These are phyloP conservation scores for Apodemus agrarius DNA, from an alignment of 2,797 vertebrate genomes.

Conservation along the genomic window DNA sequence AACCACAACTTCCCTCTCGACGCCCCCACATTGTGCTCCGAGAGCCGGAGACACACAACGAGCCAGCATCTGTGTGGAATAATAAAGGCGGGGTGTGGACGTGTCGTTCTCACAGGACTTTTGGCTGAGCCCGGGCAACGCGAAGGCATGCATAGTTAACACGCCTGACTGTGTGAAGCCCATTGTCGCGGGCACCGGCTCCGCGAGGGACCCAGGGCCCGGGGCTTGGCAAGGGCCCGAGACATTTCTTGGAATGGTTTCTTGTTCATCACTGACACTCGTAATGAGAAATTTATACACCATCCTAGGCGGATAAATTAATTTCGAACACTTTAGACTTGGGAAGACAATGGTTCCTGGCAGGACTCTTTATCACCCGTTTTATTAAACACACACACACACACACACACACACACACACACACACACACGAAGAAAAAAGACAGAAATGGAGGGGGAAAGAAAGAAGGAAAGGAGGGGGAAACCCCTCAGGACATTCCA, in stretches of 20 bases:
- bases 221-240: constrained; percentile 93
- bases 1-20: constrained; percentile 62
- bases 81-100: constrained; percentile 90
- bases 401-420: neutral
- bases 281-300: constrained; percentile 95
- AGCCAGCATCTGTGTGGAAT: constrained; percentile 89
- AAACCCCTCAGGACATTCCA: constrained; percentile 14
- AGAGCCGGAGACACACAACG: constrained; percentile 88
- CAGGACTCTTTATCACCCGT: constrained; percentile 92
- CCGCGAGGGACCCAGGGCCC: constrained; percentile 93
- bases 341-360: constrained; percentile 91
- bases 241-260: constrained; percentile 91
- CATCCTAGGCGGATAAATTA: constrained; percentile 93
- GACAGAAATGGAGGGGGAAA: neutral
- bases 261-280: constrained; percentile 92
- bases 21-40: constrained; percentile 81
- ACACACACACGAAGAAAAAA: neutral
- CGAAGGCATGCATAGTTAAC: constrained; percentile 97
- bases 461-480: neutral
- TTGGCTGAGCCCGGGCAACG: constrained; percentile 94
- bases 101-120: constrained; percentile 90
- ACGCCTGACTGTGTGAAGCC: constrained; percentile 91
- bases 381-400: constrained; percentile 87
- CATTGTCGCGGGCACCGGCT: constrained; percentile 92
- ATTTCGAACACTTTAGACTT: constrained; percentile 95